Evolutionary conservation across 1,140 invertebrate species (phyloP).

Genomic region (Meloidogyne floridensis): DNA sequence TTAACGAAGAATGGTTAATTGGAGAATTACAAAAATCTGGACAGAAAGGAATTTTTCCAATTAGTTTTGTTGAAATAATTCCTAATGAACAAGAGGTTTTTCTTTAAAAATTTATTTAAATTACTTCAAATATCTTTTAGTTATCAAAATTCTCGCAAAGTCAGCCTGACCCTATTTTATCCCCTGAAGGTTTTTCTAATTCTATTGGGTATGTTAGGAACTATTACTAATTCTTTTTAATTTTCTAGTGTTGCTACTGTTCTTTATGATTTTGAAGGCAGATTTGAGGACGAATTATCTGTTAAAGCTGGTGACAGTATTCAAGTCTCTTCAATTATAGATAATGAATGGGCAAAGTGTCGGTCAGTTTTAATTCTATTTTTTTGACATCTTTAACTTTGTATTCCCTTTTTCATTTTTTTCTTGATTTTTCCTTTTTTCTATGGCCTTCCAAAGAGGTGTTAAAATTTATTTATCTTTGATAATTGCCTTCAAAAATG

Average conservation of each 20-base stretch:
- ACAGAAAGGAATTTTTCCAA: slow-evolving; percentile 46
- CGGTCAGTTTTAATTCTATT: slow-evolving; percentile 18
- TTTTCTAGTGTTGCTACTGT: slow-evolving; percentile 53
- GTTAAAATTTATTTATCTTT: too few species aligned
- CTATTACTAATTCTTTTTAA: not conserved
- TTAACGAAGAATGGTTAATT: slow-evolving; percentile 53
- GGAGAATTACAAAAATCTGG: slow-evolving; percentile 40
- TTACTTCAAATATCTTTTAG: not conserved
- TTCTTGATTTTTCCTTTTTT: too few species aligned
- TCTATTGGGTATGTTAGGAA: slow-evolving; percentile 27
- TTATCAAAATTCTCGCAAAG: not conserved
- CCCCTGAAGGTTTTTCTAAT: slow-evolving; percentile 5
- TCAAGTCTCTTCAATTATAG: slow-evolving; percentile 40
- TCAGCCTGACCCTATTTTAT: not conserved
- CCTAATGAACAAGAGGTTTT: slow-evolving; percentile 12
- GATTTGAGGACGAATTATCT: slow-evolving; percentile 53
- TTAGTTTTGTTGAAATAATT: slow-evolving; percentile 49
- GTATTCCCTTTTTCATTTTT: too few species aligned
- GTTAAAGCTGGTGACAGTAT: slow-evolving; percentile 51
- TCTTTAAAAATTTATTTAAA: not conserved
- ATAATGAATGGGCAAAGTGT: slow-evolving; percentile 58
- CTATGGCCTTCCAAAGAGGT: too few species aligned
- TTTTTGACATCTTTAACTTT: not conserved
- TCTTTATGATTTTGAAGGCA: slow-evolving; percentile 55
- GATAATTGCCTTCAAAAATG: too few species aligned